Evolutionary conservation across 2,113 vertebrate species (phyloP).

Genomic region (Psilopsiagon aymara): DNA sequence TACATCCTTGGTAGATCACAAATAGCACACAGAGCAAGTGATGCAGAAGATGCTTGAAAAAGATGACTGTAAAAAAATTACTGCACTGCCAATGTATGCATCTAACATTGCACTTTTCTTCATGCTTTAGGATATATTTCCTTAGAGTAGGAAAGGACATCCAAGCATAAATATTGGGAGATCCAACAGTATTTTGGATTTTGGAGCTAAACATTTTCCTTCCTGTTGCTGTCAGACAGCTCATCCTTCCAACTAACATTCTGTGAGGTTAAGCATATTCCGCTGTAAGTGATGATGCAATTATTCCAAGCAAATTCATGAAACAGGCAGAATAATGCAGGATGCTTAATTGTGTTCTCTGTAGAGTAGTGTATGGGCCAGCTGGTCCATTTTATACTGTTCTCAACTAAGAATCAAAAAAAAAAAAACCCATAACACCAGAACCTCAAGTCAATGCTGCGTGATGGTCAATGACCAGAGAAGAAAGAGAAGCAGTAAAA

Average conservation of each 20-base stretch:
- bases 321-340: not conserved
- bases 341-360: not conserved
- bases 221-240: not conserved
- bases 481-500: not conserved
- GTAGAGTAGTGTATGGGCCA: not conserved
- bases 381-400: not conserved
- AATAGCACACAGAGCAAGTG: constrained; percentile 45
- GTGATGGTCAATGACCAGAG: not conserved
- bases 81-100: not conserved
- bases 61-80: not conserved
- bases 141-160: not conserved
- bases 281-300: not conserved
- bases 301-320: not conserved
- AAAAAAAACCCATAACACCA: not conserved
- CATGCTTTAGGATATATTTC: not conserved
- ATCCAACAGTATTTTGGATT: not conserved
- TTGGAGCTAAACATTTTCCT: not conserved
- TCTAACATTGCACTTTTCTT: not conserved
- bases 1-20: constrained; percentile 46
- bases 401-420: not conserved
- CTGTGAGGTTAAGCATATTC: not conserved
- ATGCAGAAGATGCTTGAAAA: not conserved
- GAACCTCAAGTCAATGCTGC: not conserved
- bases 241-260: not conserved
- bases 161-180: not conserved